Conservation (phyloP, 2,113 vertebrate genomes). For the Pterocles burchelli region DNA sequence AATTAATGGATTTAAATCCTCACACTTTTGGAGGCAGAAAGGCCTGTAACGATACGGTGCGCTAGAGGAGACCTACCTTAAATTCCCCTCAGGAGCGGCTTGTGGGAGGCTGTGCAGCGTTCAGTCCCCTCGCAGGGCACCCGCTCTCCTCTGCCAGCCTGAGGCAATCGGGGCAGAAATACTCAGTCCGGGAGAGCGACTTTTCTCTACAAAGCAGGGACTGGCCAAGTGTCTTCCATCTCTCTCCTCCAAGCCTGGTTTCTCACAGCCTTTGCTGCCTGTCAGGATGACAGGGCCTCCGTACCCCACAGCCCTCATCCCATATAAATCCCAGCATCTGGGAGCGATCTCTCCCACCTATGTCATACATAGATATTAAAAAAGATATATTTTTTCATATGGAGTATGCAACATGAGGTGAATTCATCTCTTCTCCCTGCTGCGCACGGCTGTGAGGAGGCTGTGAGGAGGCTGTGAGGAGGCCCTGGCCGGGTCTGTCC, state of each 20-base stretch:
- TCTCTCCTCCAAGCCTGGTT: neutral
- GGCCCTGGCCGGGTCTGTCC: rapidly evolving
- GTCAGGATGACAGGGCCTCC: neutral
- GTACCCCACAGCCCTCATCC: neutral
- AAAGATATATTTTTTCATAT: neutral
- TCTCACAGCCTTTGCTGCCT: neutral
- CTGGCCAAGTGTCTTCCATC: neutral
- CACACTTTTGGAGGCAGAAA: neutral
- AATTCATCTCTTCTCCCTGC: neutral
- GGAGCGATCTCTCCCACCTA: neutral
- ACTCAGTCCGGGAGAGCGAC: neutral
- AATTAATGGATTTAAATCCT: neutral
- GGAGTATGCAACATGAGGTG: rapidly evolving
- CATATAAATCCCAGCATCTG: neutral
- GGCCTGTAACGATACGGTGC: neutral
- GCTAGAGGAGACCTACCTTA: neutral
- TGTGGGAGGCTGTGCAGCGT: rapidly evolving
- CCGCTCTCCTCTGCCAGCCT: neutral
- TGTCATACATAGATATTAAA: too few relatives aligned
- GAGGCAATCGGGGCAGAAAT: neutral
- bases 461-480: neutral
- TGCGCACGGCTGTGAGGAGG: rapidly evolving
- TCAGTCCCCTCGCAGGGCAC: neutral
- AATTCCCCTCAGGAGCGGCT: neutral
- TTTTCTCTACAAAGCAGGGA: neutral